These are phyloP conservation scores for Periophthalmodon schlosseri DNA, from an alignment of 2,113 vertebrate genomes.

Conservation along the genomic window DNA sequence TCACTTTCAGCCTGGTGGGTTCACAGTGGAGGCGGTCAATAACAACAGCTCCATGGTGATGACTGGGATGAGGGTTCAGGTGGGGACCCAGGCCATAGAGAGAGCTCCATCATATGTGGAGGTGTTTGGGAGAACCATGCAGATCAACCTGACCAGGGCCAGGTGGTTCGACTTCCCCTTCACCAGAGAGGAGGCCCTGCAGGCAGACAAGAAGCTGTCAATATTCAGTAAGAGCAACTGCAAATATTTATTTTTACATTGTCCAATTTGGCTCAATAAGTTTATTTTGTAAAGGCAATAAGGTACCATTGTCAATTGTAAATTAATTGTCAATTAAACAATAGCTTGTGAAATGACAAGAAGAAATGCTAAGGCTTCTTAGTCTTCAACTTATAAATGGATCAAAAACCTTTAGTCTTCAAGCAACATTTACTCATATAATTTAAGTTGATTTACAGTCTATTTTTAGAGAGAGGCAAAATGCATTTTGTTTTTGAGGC, in stretches of 20 bases:
- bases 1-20: constrained; percentile 87
- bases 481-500: too few species aligned
- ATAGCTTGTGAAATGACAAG: background rate
- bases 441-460: too few species aligned
- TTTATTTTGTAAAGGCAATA: background rate
- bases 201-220: constrained; percentile 96
- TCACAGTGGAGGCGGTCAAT: constrained; percentile 93
- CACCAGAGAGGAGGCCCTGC: constrained; percentile 94
- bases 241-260: background rate
- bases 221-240: constrained; percentile 87
- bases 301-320: background rate
- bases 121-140: constrained; percentile 97
- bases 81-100: constrained; percentile 94
- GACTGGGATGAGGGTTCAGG: constrained; percentile 97
- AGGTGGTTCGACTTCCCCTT: constrained; percentile 99
- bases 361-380: background rate
- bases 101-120: constrained; percentile 93
- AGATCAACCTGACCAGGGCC: constrained; percentile 93
- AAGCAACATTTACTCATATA: too few species aligned
- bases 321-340: too few species aligned
- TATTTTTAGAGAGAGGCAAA: background rate
- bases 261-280: background rate
- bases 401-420: background rate
- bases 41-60: constrained; percentile 98
- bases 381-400: background rate